Conservation (phyloP, 2,888 invertebrate species). For the Anthophora plumipes region DNA sequence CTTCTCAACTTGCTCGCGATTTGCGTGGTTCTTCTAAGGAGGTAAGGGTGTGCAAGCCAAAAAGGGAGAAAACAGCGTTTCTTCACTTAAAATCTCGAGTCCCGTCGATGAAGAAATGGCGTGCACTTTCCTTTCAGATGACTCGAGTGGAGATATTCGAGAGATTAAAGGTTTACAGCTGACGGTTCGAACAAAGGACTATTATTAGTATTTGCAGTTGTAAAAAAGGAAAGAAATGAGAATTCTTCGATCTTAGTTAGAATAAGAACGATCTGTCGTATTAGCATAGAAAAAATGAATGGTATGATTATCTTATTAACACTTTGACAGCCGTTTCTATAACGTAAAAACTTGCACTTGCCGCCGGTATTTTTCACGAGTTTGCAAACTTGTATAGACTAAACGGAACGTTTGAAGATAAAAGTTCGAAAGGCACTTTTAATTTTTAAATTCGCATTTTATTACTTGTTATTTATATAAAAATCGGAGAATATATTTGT, state of each 20-base stretch:
- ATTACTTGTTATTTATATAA: too few relatives aligned
- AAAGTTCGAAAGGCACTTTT: too few relatives aligned
- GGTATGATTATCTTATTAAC: conserved; percentile 35
- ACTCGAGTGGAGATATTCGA: not conserved
- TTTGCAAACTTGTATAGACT: too few relatives aligned
- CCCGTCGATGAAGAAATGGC: not conserved
- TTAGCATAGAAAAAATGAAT: not conserved
- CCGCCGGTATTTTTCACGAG: too few relatives aligned
- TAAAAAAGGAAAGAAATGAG: not conserved
- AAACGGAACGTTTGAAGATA: too few relatives aligned
- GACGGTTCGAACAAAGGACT: not conserved
- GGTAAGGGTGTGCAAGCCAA: not conserved
- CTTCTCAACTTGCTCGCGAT: conserved; percentile 46
- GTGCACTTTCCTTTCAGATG: not conserved
- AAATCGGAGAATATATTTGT: too few relatives aligned
- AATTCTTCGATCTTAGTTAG: too few relatives aligned
- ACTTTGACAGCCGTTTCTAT: too few relatives aligned
- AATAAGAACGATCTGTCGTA: not conserved
- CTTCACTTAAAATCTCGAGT: not conserved
- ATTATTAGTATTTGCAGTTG: not conserved
- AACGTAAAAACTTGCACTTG: too few relatives aligned
- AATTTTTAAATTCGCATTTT: too few relatives aligned
- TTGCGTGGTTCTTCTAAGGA: conserved; percentile 17
- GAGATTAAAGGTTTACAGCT: not conserved
- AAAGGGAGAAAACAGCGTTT: not conserved